A percentile compares a stretch with the other conserved stretches of the same genome.
These are phyloP conservation scores for Stigmatopora nigra DNA, from an alignment of 2,113 vertebrate genomes.

Conservation along the genomic window DNA sequence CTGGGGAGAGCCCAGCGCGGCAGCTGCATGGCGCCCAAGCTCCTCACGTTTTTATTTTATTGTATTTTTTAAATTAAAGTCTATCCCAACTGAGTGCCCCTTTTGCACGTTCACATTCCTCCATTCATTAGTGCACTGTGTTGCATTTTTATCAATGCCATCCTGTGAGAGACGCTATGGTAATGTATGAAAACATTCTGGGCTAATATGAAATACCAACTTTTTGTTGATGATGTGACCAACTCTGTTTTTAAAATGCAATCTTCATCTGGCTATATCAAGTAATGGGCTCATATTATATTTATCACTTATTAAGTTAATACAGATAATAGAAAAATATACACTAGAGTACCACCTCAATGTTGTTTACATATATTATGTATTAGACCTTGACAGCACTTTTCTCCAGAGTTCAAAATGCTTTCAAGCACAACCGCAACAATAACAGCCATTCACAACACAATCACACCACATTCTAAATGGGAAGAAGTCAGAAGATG, in stretches of 20 bases:
- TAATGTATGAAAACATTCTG: neutral
- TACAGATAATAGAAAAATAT: too few relatives aligned
- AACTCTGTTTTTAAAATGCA: too few relatives aligned
- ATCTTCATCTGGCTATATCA: too few relatives aligned
- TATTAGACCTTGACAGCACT: too few relatives aligned
- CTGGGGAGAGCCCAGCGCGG: slow-evolving; percentile 66
- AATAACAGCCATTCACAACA: neutral
- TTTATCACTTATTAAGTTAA: too few relatives aligned
- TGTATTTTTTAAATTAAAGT: slow-evolving; percentile 39
- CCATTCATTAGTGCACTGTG: slow-evolving; percentile 52
- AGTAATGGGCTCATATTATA: too few relatives aligned
- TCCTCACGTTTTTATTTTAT: slow-evolving; percentile 22
- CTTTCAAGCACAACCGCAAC: neutral
- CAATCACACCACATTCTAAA: neutral
- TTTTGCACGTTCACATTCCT: slow-evolving; percentile 62
- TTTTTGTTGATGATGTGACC: neutral
- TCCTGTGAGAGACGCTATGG: neutral
- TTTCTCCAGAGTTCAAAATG: neutral
- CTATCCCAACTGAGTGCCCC: slow-evolving; percentile 42
- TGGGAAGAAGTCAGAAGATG: neutral
- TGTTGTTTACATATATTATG: too few relatives aligned
- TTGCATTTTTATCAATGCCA: neutral
- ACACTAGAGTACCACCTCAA: too few relatives aligned
- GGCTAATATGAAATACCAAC: neutral
- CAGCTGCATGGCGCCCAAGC: slow-evolving; percentile 57